Conservation (phyloP, 2,888 invertebrate species). For the Arge pagana region DNA sequence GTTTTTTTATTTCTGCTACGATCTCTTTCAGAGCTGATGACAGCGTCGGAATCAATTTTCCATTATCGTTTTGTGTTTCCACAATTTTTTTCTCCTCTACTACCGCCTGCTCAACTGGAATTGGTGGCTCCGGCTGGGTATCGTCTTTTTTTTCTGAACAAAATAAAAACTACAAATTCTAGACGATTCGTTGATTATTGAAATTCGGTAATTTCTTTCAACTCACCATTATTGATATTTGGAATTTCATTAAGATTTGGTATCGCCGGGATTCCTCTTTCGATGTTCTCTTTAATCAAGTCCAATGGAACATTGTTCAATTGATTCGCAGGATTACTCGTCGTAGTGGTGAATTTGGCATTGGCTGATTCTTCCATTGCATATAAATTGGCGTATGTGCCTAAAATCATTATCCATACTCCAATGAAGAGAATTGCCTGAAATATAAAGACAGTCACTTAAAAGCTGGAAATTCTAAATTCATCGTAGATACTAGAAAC, state of each 20-base stretch:
- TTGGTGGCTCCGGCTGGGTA: slow-evolving; percentile 52
- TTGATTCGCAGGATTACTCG: slow-evolving; percentile 42
- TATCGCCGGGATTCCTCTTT: slow-evolving; percentile 31
- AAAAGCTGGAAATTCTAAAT: slow-evolving; percentile 2
- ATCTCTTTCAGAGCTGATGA: slow-evolving; percentile 61
- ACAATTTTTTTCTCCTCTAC: slow-evolving; percentile 44
- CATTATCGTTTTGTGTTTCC: slow-evolving; percentile 30
- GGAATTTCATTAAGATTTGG: slow-evolving; percentile 31
- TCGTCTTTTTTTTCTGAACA: slow-evolving; percentile 33
- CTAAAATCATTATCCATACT: slow-evolving; percentile 84
- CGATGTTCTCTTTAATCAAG: slow-evolving; percentile 40
- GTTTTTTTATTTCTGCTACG: slow-evolving; percentile 66
- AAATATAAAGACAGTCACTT: slow-evolving; percentile 39
- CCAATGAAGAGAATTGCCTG: slow-evolving; percentile 80
- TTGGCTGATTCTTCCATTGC: slow-evolving; percentile 69
- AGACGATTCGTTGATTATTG: background rate
- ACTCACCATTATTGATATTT: slow-evolving; percentile 33
- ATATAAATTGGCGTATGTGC: slow-evolving; percentile 87
- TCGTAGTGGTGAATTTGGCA: slow-evolving; percentile 41
- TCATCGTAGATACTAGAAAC: slow-evolving; percentile 5
- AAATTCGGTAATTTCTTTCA: slow-evolving; percentile 21
- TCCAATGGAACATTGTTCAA: slow-evolving; percentile 47
- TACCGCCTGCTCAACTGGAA: slow-evolving; percentile 51
- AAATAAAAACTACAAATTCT: slow-evolving; percentile 35
- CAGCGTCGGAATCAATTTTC: slow-evolving; percentile 27